phyloP scores from a whole-genome alignment of 2,113 vertebrate genomes.

The Petroica traversi region DNA sequence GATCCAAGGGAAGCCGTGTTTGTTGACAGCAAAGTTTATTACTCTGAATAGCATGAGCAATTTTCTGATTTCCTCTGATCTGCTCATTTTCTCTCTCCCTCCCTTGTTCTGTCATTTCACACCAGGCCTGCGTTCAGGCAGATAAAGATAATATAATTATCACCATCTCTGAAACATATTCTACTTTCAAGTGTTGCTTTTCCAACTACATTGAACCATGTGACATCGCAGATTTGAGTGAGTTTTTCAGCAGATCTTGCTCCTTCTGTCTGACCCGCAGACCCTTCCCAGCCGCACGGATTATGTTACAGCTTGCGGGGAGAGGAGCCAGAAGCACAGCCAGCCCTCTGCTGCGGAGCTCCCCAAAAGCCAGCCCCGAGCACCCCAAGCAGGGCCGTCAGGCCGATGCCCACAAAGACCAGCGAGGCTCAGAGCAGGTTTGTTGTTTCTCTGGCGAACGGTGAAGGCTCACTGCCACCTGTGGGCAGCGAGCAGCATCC shows the following conservation, averaged over 20 bases:
- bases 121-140: neutral
- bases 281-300: neutral
- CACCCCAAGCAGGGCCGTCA: too few relatives aligned
- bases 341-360: neutral
- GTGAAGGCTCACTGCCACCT: slow-evolving; percentile 73
- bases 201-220: neutral
- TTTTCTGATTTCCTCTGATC: neutral
- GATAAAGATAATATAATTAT: neutral
- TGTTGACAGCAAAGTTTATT: neutral
- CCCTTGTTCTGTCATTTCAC: neutral
- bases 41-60: neutral
- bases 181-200: neutral
- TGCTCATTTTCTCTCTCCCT: neutral
- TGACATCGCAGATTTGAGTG: neutral
- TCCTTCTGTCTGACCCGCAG: fast-evolving
- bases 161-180: neutral
- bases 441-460: neutral
- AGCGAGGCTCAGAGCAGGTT: neutral
- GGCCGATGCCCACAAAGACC: fast-evolving
- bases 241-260: neutral
- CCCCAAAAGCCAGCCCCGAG: neutral
- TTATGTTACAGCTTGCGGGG: too few relatives aligned
- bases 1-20: neutral
- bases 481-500: slow-evolving; percentile 51
- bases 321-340: too few relatives aligned